Evolutionary conservation across 2,888 invertebrate genomes (phyloP), one percentile per base, ranked within the genome.

Genomic region (Lingula anatina): DNA sequence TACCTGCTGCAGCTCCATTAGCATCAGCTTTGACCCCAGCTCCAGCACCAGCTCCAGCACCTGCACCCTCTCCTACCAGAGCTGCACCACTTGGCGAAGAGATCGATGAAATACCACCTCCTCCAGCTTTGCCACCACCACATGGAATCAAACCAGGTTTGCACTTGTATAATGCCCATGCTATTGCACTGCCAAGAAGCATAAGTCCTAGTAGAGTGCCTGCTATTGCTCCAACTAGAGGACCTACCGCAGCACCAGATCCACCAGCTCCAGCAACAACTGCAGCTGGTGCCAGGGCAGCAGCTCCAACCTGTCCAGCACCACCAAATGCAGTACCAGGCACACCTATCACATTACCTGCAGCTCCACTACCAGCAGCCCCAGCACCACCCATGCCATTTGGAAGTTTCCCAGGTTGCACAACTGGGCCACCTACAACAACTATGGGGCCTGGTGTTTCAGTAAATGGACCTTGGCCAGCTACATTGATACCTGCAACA

Each of bases 181-280:
- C 44, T 36, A 61, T 39, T 21, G 57, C 51, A 36, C 57, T 56
- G 5, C 46, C 55, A 12, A 54, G 49, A 12, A 59, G 43, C 20
- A 65, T 53, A 18, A 53, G 37, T 9, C 58, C 63, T 2, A 63
- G 44, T n/a, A n/a, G n/a, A n/a, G n/a, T n/a, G n/a, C n/a, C n/a
- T n/a, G n/a, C n/a, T 45, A 63, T 49, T 24, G 58, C 53, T 5
- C 61, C 66, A 3, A 59, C 58, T 1, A 56, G 59, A 3, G 68
- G 70, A 12, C 65, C 66, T 3, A 65, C 68, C 12, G 66, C 67
- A 7, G 69, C 65, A 5, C 65, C 66, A n/a, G n/a, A n/a, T 5
- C 70, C 65, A 5, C 60, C 65, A 0, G 52, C 62, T 15, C 50
- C 51, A 5, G 59, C 62, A 7, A 55, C 65, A 36, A 59, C 54